Evolutionary conservation across 2,888 invertebrate genomes (phyloP).

Genomic region (Spicauda simplicius): DNA sequence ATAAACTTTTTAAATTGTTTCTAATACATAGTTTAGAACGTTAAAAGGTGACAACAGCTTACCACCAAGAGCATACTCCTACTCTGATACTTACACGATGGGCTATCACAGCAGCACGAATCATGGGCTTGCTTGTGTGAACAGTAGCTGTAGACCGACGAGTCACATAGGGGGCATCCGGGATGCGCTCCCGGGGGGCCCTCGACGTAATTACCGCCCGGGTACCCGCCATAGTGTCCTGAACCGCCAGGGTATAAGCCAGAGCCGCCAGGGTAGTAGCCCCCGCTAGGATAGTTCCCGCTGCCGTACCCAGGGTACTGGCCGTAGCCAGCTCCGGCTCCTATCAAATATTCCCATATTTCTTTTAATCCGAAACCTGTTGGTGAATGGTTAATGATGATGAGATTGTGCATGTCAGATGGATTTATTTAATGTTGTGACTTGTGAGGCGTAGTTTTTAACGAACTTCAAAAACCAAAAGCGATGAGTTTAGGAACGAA

Average conservation of each 20-base stretch:
- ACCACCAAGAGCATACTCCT: background rate
- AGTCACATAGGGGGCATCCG: slow-evolving; percentile 90
- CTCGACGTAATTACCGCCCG: slow-evolving; percentile 46
- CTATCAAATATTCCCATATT: slow-evolving; percentile 79
- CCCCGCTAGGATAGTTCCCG: slow-evolving; percentile 40
- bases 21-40: too few relatives aligned
- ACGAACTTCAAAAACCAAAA: background rate
- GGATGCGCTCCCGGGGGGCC: slow-evolving; percentile 78
- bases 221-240: slow-evolving; percentile 48
- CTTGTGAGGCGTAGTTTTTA: background rate
- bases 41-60: too few relatives aligned
- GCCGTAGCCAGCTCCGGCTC: slow-evolving; percentile 60
- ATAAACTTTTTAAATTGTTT: too few relatives aligned
- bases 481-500: too few relatives aligned
- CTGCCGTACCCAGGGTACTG: slow-evolving; percentile 45
- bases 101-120: slow-evolving; percentile 89
- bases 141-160: slow-evolving; percentile 91
- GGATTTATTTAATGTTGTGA: background rate
- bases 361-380: slow-evolving; percentile 81
- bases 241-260: slow-evolving; percentile 46
- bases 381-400: slow-evolving; percentile 56
- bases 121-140: slow-evolving; percentile 90
- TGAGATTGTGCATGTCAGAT: slow-evolving; percentile 37
- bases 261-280: slow-evolving; percentile 49
- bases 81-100: slow-evolving; percentile 66